Percentiles rank a stretch among this genome's conserved stretches.
phyloP scores from a whole-genome alignment of 1,140 invertebrate species.

The Nymphalis io region DNA sequence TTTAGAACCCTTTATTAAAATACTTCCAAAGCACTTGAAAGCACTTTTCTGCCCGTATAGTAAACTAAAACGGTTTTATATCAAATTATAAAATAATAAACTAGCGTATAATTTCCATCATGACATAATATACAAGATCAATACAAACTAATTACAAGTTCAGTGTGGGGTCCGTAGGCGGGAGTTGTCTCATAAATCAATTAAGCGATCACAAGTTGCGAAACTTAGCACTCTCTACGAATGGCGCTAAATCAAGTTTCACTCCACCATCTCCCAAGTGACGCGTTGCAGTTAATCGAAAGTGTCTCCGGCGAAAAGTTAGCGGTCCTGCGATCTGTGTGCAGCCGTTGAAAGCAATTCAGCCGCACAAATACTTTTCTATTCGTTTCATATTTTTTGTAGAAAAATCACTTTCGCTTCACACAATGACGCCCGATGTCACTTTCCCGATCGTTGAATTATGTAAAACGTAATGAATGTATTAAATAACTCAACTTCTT shows the following conservation, averaged over 20 bases:
- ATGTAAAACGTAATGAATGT: too few relatives aligned
- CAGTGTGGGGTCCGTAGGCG: conserved; percentile 3
- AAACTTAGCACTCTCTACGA: conserved; percentile 17
- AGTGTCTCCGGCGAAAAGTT: conserved; percentile 8
- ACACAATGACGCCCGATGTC: background rate
- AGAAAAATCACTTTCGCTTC: background rate
- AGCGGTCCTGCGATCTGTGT: background rate
- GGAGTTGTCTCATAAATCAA: conserved; percentile 17
- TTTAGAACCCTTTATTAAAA: conserved; percentile 27
- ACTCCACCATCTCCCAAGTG: conserved; percentile 4
- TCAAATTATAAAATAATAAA: background rate
- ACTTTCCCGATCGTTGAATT: background rate
- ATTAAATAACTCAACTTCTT: too few relatives aligned
- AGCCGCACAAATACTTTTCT: background rate
- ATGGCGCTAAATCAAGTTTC: conserved; percentile 7
- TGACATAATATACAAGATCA: background rate
- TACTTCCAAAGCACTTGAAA: conserved; percentile 10
- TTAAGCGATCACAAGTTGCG: conserved; percentile 15
- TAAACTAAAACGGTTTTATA: background rate
- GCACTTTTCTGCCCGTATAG: conserved; percentile 7
- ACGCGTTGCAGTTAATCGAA: conserved; percentile 6
- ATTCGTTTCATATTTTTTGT: background rate
- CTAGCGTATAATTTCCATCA: background rate
- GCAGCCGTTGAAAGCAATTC: background rate
- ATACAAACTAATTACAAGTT: conserved; percentile 20